A percentile compares a stretch with the other conserved stretches of the same genome.
phyloP scores from a whole-genome alignment of 92 coral and sea anemone genomes.

The Parazoanthus darwini region DNA sequence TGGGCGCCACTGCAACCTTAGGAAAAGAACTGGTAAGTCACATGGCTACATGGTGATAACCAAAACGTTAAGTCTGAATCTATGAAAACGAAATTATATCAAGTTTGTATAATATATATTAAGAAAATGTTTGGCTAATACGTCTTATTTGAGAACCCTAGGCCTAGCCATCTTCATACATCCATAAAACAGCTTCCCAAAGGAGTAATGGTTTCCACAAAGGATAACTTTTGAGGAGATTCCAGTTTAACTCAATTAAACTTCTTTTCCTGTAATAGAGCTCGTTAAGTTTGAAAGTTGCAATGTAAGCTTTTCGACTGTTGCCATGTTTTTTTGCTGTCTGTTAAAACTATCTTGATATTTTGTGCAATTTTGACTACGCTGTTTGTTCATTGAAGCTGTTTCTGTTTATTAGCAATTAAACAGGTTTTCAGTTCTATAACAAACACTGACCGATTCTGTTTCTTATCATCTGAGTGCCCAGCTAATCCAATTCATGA shows the following conservation, averaged over 20 bases:
- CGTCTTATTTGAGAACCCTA: neutral
- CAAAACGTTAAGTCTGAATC: neutral
- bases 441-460: too few species aligned
- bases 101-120: neutral
- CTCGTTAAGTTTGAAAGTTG: neutral
- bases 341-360: neutral
- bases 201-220: conserved; percentile 17
- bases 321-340: neutral
- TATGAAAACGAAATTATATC: neutral
- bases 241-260: neutral
- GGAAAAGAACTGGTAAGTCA: conserved; percentile 90
- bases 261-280: conserved; percentile 26
- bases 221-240: conserved; percentile 29
- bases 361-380: neutral
- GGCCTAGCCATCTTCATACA: neutral
- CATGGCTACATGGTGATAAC: neutral
- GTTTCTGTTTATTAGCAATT: neutral
- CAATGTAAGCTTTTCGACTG: neutral
- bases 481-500: too few species aligned
- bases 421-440: neutral
- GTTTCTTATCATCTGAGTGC: too few species aligned
- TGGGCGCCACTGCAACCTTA: conserved; percentile 85
- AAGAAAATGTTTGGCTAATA: neutral
- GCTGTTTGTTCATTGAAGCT: too few species aligned
- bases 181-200: neutral